phyloP scores from a whole-genome alignment of 2,888 invertebrate species.

The Rhagonycha fulva region DNA sequence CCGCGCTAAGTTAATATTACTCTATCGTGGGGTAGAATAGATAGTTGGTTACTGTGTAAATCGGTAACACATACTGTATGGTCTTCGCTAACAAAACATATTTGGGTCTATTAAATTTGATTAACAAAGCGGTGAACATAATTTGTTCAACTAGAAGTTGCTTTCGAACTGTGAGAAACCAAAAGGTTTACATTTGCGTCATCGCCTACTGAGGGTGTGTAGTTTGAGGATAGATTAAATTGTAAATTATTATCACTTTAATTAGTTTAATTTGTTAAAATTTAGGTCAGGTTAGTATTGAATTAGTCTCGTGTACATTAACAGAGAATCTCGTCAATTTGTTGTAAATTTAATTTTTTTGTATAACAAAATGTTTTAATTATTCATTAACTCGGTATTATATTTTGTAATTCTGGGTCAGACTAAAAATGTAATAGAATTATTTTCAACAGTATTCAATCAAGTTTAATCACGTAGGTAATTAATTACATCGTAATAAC shows the following conservation, averaged over 20 bases:
- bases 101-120: conserved; percentile 12
- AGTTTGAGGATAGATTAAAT: conserved; percentile 1
- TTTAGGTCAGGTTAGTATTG: background rate
- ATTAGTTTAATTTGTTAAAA: background rate
- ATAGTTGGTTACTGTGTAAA: background rate
- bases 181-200: conserved; percentile 10
- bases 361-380: background rate
- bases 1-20: background rate
- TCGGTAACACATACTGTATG: background rate
- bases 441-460: too few relatives aligned
- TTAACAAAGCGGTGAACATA: conserved; percentile 14
- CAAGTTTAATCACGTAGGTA: too few relatives aligned
- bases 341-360: background rate
- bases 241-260: background rate
- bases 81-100: conserved; percentile 6
- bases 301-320: background rate
- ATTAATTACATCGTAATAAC: too few relatives aligned
- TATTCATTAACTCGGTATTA: too few relatives aligned
- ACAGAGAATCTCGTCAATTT: background rate
- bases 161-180: conserved; percentile 9
- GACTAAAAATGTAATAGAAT: too few relatives aligned
- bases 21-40: background rate
- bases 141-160: conserved; percentile 10
- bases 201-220: conserved; percentile 5
- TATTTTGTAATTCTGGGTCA: too few relatives aligned